Evolutionary conservation across 2,888 invertebrate genomes (phyloP).

Genomic region (Mythimna impura): DNA sequence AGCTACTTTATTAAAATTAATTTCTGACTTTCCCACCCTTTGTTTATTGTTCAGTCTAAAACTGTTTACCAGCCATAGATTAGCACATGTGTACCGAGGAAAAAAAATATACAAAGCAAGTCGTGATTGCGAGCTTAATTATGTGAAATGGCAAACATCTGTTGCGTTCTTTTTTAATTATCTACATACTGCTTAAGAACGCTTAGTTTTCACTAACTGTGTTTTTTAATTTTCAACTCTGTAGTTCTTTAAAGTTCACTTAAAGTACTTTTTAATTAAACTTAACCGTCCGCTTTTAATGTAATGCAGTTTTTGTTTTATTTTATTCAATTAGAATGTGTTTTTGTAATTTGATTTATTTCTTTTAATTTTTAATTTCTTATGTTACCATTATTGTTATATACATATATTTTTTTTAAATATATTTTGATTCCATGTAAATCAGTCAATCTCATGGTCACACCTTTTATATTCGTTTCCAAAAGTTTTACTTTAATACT

Average conservation of each 20-base stretch:
- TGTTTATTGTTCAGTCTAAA: no score
- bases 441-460: no score
- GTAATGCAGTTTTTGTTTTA: no score
- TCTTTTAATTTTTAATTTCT: no score
- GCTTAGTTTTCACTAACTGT: background rate
- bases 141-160: conserved; percentile 41
- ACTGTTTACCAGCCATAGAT: background rate
- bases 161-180: conserved; percentile 26
- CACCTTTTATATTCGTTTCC: no score
- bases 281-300: no score
- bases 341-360: no score
- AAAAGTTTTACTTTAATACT: no score
- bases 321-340: no score
- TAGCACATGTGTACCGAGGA: conserved; percentile 27
- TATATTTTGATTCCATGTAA: no score
- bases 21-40: conserved; percentile 16
- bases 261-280: conserved; percentile 1
- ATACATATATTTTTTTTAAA: no score
- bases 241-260: background rate
- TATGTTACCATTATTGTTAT: no score
- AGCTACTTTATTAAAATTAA: background rate
- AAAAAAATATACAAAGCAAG: conserved; percentile 23
- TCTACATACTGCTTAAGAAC: conserved; percentile 25
- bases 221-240: background rate
- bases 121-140: conserved; percentile 34